Conservation (phyloP, 2,888 invertebrate genomes). For the Xanthorhoe designata region DNA sequence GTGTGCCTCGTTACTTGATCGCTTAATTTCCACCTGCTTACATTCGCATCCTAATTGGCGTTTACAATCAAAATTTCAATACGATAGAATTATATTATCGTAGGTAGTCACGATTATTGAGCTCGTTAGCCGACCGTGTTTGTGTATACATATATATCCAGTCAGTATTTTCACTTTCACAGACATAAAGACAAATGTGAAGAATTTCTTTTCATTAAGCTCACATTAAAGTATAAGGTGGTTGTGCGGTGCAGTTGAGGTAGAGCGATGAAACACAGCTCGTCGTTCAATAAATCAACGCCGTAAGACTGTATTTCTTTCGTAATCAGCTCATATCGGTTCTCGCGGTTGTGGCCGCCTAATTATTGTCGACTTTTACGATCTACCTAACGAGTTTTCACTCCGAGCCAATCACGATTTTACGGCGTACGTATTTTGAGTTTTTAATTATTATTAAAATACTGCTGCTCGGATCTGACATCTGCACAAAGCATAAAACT, state of each 20-base stretch:
- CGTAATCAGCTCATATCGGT: constrained; percentile 84
- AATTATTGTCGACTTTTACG: constrained; percentile 85
- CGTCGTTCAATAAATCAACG: constrained; percentile 78
- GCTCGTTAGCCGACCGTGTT: constrained; percentile 46
- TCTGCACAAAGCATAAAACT: constrained; percentile 45
- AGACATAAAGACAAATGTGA: constrained; percentile 68
- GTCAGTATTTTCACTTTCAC: constrained; percentile 57
- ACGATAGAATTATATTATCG: constrained; percentile 43
- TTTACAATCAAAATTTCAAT: constrained; percentile 47
- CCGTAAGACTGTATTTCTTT: constrained; percentile 83
- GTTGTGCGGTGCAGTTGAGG: constrained; percentile 50
- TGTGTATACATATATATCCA: constrained; percentile 50
- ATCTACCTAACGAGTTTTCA: constrained; percentile 83
- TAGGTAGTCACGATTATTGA: constrained; percentile 43
- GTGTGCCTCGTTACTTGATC: constrained; percentile 16
- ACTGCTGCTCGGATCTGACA: constrained; percentile 38
- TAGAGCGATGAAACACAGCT: constrained; percentile 71
- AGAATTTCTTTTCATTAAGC: constrained; percentile 74
- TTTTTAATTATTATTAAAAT: constrained; percentile 73
- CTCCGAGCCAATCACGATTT: constrained; percentile 84
- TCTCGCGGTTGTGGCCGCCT: constrained; percentile 80
- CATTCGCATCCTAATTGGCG: constrained; percentile 56
- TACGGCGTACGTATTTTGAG: constrained; percentile 74
- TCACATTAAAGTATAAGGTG: constrained; percentile 64
- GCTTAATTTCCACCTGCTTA: constrained; percentile 43